Evolutionary conservation across 2,888 invertebrate species (phyloP).

Genomic region (Heliconius erato): DNA sequence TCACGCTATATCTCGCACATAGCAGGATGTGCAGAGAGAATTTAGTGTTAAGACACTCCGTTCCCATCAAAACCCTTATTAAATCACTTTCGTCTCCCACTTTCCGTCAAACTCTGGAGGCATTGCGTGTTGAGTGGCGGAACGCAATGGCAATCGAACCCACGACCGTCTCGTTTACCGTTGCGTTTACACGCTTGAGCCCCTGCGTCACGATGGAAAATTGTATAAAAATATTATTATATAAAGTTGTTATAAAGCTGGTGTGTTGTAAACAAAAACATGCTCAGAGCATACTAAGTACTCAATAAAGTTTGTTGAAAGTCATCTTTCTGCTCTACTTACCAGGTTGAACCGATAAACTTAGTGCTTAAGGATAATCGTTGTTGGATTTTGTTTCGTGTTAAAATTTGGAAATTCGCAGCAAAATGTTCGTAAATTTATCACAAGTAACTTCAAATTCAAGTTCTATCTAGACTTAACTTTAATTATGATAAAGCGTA

Average conservation of each 20-base stretch:
- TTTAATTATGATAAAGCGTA: neutral
- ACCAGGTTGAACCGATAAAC: conserved; percentile 45
- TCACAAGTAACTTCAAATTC: conserved; percentile 8
- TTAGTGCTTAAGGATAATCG: conserved; percentile 44
- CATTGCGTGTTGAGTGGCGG: too few species aligned
- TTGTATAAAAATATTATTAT: too few species aligned
- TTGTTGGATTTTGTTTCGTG: conserved; percentile 41
- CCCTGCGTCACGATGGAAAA: too few species aligned
- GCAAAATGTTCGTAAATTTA: conserved; percentile 14
- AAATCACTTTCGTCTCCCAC: too few species aligned
- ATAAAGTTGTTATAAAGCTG: neutral
- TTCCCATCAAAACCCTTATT: too few species aligned
- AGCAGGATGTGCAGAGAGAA: too few species aligned
- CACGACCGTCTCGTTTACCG: too few species aligned
- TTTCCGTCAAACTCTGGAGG: too few species aligned
- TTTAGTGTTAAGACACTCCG: too few species aligned
- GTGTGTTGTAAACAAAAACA: conserved; percentile 35
- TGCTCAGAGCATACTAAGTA: conserved; percentile 31
- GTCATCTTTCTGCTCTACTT: conserved; percentile 51
- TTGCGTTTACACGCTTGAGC: too few species aligned
- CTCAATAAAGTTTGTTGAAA: conserved; percentile 36
- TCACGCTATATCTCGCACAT: too few species aligned
- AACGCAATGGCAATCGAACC: too few species aligned
- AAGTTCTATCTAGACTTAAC: neutral
- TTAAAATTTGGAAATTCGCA: conserved; percentile 34